Conservation (phyloP, 2,797 vertebrate species). For the Bryconaethiops microstoma region DNA sequence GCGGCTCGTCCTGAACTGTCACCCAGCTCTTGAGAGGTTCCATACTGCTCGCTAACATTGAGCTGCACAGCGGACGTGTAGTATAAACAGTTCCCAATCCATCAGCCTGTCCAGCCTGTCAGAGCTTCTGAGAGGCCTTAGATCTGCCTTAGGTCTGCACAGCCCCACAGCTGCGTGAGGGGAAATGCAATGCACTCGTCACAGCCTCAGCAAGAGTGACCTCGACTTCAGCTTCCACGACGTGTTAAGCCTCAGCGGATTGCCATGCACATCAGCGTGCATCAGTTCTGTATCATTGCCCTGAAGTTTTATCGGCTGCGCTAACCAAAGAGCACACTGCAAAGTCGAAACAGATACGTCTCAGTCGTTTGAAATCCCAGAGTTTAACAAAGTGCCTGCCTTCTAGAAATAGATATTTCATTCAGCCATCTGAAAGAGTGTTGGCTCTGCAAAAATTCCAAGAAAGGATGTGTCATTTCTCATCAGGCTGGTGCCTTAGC, state of each 20-base stretch:
- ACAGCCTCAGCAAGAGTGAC: conserved; percentile 26
- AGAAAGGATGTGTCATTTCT: conserved; percentile 35
- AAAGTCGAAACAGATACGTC: conserved; percentile 18
- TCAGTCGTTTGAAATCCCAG: neutral
- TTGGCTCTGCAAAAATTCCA: conserved; percentile 19
- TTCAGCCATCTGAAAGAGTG: conserved; percentile 16
- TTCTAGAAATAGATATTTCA: conserved; percentile 32
- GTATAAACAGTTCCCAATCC: conserved; percentile 39
- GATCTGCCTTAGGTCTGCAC: conserved; percentile 9
- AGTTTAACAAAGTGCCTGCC: conserved; percentile 11
- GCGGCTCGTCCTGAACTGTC: conserved; percentile 40
- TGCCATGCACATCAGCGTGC: neutral
- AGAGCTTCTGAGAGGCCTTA: conserved; percentile 30
- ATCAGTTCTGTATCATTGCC: conserved; percentile 6
- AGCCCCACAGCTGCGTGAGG: conserved; percentile 22
- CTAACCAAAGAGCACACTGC: conserved; percentile 21
- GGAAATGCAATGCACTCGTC: conserved; percentile 21
- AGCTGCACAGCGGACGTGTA: conserved; percentile 8
- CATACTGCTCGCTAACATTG: conserved; percentile 23
- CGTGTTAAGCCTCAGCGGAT: conserved; percentile 14
- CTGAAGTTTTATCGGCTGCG: conserved; percentile 4
- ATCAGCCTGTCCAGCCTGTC: conserved; percentile 53
- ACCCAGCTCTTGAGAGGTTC: conserved; percentile 41
- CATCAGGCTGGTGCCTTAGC: conserved; percentile 15
- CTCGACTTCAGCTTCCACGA: conserved; percentile 1